These are phyloP conservation scores for Plemyria rubiginata DNA, from an alignment of 2,888 invertebrate species.

Conservation along the genomic window DNA sequence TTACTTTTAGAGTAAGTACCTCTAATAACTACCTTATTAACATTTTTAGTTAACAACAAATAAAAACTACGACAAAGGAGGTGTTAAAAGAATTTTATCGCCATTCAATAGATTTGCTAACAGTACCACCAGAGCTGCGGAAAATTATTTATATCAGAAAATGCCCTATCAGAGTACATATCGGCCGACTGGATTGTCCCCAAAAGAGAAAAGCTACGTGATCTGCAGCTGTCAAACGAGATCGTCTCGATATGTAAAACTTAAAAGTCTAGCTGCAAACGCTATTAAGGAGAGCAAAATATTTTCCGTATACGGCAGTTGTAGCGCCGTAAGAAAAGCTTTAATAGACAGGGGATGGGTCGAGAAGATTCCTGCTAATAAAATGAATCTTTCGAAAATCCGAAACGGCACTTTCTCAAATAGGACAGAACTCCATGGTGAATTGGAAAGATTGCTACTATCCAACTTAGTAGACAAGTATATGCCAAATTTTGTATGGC, in stretches of 20 bases:
- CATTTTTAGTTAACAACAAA: slow-evolving; percentile 26
- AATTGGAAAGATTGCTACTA: slow-evolving; percentile 71
- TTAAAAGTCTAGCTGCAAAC: slow-evolving; percentile 73
- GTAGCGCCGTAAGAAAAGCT: slow-evolving; percentile 82
- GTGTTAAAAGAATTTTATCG: slow-evolving; percentile 48
- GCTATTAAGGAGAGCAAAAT: slow-evolving; percentile 82
- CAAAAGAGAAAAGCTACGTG: slow-evolving; percentile 70
- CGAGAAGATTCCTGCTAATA: slow-evolving; percentile 85
- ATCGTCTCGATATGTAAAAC: slow-evolving; percentile 55
- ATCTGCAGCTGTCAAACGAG: slow-evolving; percentile 66
- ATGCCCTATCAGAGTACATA: slow-evolving; percentile 42
- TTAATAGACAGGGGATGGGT: slow-evolving; percentile 89
- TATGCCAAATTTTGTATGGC: slow-evolving; percentile 73
- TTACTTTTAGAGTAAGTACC: no score
- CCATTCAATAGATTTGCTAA: slow-evolving; percentile 53
- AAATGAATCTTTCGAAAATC: slow-evolving; percentile 71
- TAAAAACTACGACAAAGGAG: slow-evolving; percentile 43
- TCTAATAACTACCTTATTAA: background rate
- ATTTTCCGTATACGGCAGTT: slow-evolving; percentile 83
- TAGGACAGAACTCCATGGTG: slow-evolving; percentile 57
- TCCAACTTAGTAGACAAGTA: slow-evolving; percentile 71
- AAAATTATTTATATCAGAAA: slow-evolving; percentile 28
- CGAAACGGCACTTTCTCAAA: slow-evolving; percentile 54
- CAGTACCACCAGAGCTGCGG: slow-evolving; percentile 30
- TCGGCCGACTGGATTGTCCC: slow-evolving; percentile 56